Conservation (phyloP, 1,140 invertebrate species). For the Drosophila orena region DNA sequence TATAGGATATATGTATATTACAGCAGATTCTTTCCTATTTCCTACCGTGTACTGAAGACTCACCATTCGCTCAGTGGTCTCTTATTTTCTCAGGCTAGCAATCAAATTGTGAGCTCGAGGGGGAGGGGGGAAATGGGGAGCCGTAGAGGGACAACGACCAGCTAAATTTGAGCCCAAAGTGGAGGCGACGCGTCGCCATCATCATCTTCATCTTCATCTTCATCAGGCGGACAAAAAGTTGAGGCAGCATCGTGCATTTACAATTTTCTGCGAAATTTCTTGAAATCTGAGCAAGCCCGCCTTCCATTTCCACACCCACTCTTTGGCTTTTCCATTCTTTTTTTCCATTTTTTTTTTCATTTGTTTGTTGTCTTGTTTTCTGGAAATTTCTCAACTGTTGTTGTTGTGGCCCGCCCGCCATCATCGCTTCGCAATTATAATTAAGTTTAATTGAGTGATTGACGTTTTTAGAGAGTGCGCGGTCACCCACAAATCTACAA, state of each 20-base stretch:
- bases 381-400: slow-evolving; percentile 28
- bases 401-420: slow-evolving; percentile 62
- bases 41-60: slow-evolving; percentile 5
- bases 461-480: slow-evolving; percentile 82
- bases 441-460: slow-evolving; percentile 84
- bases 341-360: slow-evolving; percentile 2
- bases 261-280: slow-evolving; percentile 82
- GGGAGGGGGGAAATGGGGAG: slow-evolving; percentile 5
- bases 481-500: slow-evolving; percentile 80
- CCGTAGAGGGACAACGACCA: slow-evolving; percentile 38
- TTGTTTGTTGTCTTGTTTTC: slow-evolving; percentile 30
- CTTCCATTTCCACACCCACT: slow-evolving; percentile 26
- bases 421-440: slow-evolving; percentile 84
- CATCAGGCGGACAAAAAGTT: slow-evolving; percentile 13
- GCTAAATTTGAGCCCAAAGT: slow-evolving; percentile 73
- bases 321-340: slow-evolving; percentile 16
- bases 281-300: slow-evolving; percentile 69
- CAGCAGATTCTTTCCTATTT: too few relatives aligned
- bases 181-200: slow-evolving; percentile 58
- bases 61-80: slow-evolving; percentile 39
- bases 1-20: too few relatives aligned
- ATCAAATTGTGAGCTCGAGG: slow-evolving; percentile 50
- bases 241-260: slow-evolving; percentile 70
- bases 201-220: slow-evolving; percentile 35
- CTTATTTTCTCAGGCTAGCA: slow-evolving; percentile 72